A percentile compares a stretch with the other conserved stretches of the same genome.
phyloP scores from a whole-genome alignment of 2,888 invertebrate species.

The Ischnus inquisitorius region DNA sequence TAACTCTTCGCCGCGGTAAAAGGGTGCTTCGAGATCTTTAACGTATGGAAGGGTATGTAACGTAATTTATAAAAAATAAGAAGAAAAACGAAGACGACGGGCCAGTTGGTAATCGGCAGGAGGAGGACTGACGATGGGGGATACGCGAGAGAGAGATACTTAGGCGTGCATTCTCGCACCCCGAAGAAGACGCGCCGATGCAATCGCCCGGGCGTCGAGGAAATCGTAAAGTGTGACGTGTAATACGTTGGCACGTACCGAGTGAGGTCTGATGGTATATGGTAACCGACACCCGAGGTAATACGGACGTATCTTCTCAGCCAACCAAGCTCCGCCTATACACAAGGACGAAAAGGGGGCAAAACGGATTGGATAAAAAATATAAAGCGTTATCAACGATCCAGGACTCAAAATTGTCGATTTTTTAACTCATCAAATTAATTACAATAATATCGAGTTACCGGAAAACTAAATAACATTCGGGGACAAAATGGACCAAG shows the following conservation, averaged over 20 bases:
- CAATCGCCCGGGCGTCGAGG: constrained; percentile 60
- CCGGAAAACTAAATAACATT: too few species aligned
- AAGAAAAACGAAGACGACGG: background rate
- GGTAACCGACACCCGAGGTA: constrained; percentile 37
- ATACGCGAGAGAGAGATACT: background rate
- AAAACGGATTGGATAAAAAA: too few species aligned
- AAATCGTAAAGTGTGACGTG: constrained; percentile 67
- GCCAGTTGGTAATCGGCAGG: constrained; percentile 57
- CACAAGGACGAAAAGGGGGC: too few species aligned
- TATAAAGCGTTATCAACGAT: too few species aligned
- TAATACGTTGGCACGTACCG: constrained; percentile 38
- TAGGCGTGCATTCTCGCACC: constrained; percentile 61
- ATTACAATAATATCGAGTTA: too few species aligned
- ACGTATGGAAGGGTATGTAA: background rate
- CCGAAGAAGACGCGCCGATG: constrained; percentile 51
- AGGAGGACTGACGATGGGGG: constrained; percentile 42
- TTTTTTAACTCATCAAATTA: too few species aligned
- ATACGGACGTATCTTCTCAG: constrained; percentile 32
- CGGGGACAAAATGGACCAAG: too few species aligned
- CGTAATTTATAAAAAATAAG: constrained; percentile 24
- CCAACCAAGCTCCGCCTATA: constrained; percentile 45
- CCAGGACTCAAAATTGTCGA: too few species aligned
- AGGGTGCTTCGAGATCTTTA: background rate
- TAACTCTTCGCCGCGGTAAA: constrained; percentile 44
- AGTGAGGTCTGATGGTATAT: constrained; percentile 25